These are phyloP conservation scores for Melangyna quadrimaculata DNA, from an alignment of 2,888 invertebrate species.

Conservation along the genomic window DNA sequence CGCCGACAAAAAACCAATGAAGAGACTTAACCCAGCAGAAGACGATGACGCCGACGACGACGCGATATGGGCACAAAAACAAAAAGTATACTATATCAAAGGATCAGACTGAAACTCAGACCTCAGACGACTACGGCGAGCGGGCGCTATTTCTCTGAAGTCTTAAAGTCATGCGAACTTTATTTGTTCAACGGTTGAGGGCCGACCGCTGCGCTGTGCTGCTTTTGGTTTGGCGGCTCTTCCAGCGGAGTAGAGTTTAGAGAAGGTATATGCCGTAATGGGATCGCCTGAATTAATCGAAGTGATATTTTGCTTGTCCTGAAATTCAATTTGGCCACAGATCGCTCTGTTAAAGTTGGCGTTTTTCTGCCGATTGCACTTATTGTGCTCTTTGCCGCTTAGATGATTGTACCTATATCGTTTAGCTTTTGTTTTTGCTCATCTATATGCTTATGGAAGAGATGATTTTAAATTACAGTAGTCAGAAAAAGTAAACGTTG, in stretches of 20 bases:
- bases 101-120: slow-evolving; percentile 11
- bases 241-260: slow-evolving; percentile 25
- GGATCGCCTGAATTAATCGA: slow-evolving; percentile 81
- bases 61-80: not conserved
- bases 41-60: not conserved
- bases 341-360: slow-evolving; percentile 49
- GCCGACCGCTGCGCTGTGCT: not conserved
- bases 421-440: slow-evolving; percentile 55
- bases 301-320: slow-evolving; percentile 81
- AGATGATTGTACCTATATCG: slow-evolving; percentile 38
- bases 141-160: slow-evolving; percentile 64
- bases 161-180: slow-evolving; percentile 77
- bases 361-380: slow-evolving; percentile 43
- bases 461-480: slow-evolving; percentile 26
- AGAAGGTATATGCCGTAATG: slow-evolving; percentile 48
- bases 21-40: slow-evolving; percentile 8
- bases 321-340: slow-evolving; percentile 79
- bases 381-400: slow-evolving; percentile 10
- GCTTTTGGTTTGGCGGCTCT: not conserved
- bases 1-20: slow-evolving; percentile 50
- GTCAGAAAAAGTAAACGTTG: not conserved
- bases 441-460: not conserved
- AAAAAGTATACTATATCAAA: slow-evolving; percentile 19
- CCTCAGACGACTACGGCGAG: not conserved
- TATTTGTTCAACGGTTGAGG: slow-evolving; percentile 75